phyloP scores from a whole-genome alignment of 2,113 vertebrate species.

The Piprites chloris region DNA sequence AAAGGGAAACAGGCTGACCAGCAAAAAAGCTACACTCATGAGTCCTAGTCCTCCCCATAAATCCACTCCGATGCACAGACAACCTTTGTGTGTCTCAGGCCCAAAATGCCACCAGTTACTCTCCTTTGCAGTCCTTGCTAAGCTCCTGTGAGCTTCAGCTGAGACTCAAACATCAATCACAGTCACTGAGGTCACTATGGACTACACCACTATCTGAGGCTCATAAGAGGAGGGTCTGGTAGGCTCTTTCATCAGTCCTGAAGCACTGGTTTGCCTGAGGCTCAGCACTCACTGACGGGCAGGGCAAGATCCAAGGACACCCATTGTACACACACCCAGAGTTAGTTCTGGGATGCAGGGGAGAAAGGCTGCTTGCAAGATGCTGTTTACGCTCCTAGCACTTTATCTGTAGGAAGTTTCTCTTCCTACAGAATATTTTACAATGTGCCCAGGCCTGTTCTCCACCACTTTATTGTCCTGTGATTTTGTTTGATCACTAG shows the following conservation, averaged over 20 bases:
- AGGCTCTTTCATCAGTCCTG: neutral
- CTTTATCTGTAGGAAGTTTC: neutral
- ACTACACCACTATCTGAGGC: neutral
- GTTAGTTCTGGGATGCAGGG: neutral
- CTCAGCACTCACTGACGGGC: neutral
- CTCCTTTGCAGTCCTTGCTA: neutral
- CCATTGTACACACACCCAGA: accelerated
- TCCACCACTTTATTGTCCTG: neutral
- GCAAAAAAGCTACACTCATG: neutral
- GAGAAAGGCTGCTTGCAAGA: neutral
- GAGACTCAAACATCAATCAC: neutral
- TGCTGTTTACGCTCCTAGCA: neutral
- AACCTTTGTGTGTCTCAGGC: neutral
- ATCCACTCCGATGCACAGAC: neutral
- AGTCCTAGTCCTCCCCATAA: neutral
- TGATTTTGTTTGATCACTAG: neutral
- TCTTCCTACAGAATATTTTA: neutral
- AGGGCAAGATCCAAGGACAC: neutral
- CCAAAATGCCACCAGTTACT: neutral
- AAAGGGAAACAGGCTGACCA: neutral
- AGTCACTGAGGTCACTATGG: neutral
- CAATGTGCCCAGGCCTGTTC: neutral
- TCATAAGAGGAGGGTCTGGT: neutral
- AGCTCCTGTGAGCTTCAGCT: neutral
- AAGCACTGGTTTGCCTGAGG: neutral